phyloP scores from a whole-genome alignment of 2,888 invertebrate species.

The Lasius platythorax region DNA sequence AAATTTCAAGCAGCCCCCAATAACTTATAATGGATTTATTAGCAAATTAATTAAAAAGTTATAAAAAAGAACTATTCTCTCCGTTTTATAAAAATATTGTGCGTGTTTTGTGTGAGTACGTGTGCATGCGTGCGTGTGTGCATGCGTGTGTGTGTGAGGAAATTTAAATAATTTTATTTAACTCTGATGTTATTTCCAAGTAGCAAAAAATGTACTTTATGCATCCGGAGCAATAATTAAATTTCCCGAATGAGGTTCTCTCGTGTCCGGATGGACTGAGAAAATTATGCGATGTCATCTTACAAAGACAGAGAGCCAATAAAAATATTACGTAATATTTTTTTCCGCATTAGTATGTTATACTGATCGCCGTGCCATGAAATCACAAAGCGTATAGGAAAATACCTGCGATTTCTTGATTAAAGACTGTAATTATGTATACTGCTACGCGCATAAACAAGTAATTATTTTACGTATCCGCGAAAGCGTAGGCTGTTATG shows the following conservation, averaged over 20 bases:
- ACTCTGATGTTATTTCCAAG: not conserved
- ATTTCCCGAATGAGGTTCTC: constrained; percentile 23
- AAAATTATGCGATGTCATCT: constrained; percentile 35
- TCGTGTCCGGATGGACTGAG: not conserved
- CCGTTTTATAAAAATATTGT: not conserved
- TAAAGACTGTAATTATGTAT: not conserved
- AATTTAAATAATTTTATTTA: constrained; percentile 20
- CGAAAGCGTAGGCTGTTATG: not conserved
- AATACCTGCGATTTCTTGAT: not conserved
- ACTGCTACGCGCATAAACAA: not conserved
- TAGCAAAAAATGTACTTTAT: constrained; percentile 11
- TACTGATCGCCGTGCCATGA: not conserved
- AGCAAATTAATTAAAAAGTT: constrained; percentile 24
- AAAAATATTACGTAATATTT: constrained; percentile 37
- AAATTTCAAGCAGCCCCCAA: not conserved
- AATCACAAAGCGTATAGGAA: constrained; percentile 9
- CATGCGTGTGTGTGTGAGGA: not conserved
- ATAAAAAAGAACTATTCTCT: not conserved
- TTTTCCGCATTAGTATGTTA: not conserved
- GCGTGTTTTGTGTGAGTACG: not conserved
- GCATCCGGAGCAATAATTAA: constrained; percentile 13
- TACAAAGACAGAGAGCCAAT: not conserved
- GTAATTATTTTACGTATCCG: constrained; percentile 23
- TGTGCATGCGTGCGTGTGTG: not conserved
- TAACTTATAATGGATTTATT: constrained; percentile 28